These are phyloP conservation scores for Tricholaema leucomelas DNA, from an alignment of 2,113 vertebrate species.

Conservation along the genomic window DNA sequence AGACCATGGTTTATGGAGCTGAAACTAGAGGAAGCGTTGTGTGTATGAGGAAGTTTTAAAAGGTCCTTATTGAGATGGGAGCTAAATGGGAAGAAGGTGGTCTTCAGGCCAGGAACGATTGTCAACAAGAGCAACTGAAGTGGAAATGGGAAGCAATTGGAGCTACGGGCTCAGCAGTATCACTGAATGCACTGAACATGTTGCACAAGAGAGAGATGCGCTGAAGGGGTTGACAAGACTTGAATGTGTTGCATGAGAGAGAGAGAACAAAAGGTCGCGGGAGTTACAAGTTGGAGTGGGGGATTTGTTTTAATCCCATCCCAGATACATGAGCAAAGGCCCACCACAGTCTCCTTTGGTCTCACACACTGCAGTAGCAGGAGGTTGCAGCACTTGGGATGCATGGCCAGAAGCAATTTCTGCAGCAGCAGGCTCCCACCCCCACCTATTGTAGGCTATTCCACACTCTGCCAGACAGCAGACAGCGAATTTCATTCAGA, in stretches of 20 bases:
- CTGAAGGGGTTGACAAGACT: background rate
- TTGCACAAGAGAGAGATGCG: background rate
- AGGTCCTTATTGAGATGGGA: background rate
- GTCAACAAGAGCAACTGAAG: background rate
- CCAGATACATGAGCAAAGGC: accelerated
- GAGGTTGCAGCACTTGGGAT: background rate
- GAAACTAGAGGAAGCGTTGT: background rate
- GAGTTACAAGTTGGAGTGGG: background rate
- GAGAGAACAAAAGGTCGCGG: background rate
- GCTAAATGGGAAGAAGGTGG: background rate
- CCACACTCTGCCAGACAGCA: background rate
- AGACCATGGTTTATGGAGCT: background rate
- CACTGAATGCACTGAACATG: too few species aligned
- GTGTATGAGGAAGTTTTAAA: background rate
- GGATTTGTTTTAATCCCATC: background rate
- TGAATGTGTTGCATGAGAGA: background rate
- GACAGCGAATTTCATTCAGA: background rate
- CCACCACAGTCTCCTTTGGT: accelerated
- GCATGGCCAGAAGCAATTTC: background rate
- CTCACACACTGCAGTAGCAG: accelerated
- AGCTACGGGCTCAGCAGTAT: accelerated
- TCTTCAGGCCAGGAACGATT: background rate
- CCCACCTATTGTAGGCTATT: background rate
- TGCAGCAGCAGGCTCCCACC: background rate
- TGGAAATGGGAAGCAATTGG: background rate